Base-by-base conservation (phyloP, 2,888 invertebrate genomes). In the Tricholauxania praeusta region DNA sequence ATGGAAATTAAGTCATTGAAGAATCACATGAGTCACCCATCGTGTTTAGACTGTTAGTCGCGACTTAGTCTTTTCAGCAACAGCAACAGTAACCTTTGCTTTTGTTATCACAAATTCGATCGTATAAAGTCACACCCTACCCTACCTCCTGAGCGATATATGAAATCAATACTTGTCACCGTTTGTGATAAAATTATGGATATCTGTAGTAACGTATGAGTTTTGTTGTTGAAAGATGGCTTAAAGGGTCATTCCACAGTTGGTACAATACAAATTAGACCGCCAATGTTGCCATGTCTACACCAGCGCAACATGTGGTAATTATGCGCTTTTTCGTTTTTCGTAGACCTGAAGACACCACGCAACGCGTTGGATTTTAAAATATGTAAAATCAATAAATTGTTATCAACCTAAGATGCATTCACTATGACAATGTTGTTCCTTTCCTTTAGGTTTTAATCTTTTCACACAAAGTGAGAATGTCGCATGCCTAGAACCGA, bases 141-240 rank as follows among this genome's bases (percentile, higher is more conserved):
- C 59, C 14, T 22, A 15, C 3, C 59, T 53, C n/a, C 51, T 48
- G 28, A 59, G 17, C 60, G 39, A 67, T 62, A 59, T 39, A 48
- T 72, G 72, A 72, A 72, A 72, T 72, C 72, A 72, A 72, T 72
- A 72, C 72, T 64, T 71, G 72, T 70, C 70, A 63, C 63, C 49
- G 52, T 7, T 28, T 15, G 48, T 69, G 72, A 68, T 72, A 55
- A 71, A 65, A 65, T 65, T 71, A 65, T 64, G 71, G 65, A 71
- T 71, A 55, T 63, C 65, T 53, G 28, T 32, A 1, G 22, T 28
- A 59, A 28, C 57, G 57, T 63, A 17, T 62, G 39, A 15, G 8
- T 66, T 72, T 70, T 17, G 53, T 59, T 71, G 55, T 39, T 51
- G 57, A 64, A 52, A 32, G 63, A 39, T n/a, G 52, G 32, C 67